phyloP scores from a whole-genome alignment of 1,140 invertebrate species.

The Caenorhabditis remanei region DNA sequence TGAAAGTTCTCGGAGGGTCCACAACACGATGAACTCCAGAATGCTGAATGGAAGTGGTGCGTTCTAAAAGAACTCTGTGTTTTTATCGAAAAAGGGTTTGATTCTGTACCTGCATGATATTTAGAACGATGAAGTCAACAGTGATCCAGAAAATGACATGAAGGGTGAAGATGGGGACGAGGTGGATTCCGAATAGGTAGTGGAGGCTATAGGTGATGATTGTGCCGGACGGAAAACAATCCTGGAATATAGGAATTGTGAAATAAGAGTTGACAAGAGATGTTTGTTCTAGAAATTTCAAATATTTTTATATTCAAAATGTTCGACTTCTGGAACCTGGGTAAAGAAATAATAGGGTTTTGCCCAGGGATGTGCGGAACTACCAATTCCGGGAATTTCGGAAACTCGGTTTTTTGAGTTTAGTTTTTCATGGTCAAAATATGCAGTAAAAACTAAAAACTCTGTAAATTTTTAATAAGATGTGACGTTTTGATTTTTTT shows the following conservation, averaged over 20 bases:
- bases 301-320: no score
- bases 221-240: slow-evolving; percentile 89
- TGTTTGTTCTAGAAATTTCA: no score
- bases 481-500: no score
- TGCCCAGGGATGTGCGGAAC: no score
- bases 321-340: no score
- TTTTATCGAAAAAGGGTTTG: background rate
- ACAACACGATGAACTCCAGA: slow-evolving; percentile 93
- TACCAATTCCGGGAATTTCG: no score
- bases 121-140: slow-evolving; percentile 91
- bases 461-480: no score
- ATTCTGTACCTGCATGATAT: slow-evolving; percentile 85
- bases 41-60: slow-evolving; percentile 84
- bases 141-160: slow-evolving; percentile 95
- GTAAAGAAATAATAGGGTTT: no score
- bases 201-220: slow-evolving; percentile 83
- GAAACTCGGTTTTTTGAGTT: background rate
- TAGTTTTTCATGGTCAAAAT: no score
- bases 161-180: slow-evolving; percentile 89
- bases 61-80: background rate
- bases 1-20: slow-evolving; percentile 91
- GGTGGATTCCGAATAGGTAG: slow-evolving; percentile 88
- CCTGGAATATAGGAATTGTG: slow-evolving; percentile 80
- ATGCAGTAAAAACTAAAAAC: no score
- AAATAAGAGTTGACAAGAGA: no score